Evolutionary conservation across 2,113 vertebrate genomes (phyloP).

Genomic region (Psilopsiagon aymara): DNA sequence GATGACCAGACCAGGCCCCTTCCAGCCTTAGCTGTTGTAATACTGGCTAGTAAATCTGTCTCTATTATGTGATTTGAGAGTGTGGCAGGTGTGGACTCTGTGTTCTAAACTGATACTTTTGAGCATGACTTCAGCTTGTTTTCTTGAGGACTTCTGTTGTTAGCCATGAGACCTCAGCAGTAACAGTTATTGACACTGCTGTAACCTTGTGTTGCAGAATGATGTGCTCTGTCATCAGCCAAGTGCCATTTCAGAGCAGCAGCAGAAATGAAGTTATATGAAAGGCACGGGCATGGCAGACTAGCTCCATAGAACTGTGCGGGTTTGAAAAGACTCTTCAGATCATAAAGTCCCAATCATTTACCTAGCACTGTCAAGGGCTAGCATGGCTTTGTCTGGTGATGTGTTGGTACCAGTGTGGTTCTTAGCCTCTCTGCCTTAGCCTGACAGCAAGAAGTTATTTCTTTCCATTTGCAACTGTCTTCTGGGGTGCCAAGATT

Average conservation of each 20-base stretch:
- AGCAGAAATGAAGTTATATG: constrained; percentile 1
- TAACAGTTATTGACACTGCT: background rate
- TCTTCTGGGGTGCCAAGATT: background rate
- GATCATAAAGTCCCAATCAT: background rate
- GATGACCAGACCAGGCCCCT: background rate
- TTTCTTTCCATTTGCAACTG: background rate
- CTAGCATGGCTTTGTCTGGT: background rate
- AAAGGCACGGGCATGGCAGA: background rate
- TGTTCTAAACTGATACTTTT: background rate
- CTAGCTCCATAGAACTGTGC: background rate
- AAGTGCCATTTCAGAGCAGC: background rate
- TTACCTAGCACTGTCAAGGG: background rate
- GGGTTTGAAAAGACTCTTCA: background rate
- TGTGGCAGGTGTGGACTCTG: background rate
- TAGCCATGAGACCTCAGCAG: background rate
- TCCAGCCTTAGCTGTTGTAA: background rate
- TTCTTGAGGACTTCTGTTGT: background rate
- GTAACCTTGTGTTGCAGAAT: background rate
- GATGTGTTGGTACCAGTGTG: background rate
- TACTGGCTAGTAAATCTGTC: background rate
- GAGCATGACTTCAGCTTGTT: background rate
- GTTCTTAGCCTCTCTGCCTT: background rate
- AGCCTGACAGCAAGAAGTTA: background rate
- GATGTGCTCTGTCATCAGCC: background rate
- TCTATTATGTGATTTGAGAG: accelerated